phyloP scores from a whole-genome alignment of 1,140 invertebrate genomes.

The Cephus cinctus region DNA sequence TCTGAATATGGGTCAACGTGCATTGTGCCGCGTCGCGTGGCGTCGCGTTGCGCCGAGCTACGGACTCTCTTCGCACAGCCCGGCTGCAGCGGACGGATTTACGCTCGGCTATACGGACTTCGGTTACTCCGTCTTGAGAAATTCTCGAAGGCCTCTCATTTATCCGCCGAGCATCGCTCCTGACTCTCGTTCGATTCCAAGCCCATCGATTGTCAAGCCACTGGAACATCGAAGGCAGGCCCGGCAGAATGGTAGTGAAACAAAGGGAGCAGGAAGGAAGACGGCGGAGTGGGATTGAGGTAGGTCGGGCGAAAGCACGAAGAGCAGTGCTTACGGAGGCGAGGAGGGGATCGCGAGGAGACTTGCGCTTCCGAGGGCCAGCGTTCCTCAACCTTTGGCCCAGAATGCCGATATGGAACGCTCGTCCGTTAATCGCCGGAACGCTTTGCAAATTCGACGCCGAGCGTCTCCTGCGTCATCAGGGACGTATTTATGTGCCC shows the following conservation, averaged over 20 bases:
- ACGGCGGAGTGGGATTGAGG: slow-evolving; percentile 29
- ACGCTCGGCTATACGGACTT: no score
- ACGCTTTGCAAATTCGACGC: slow-evolving; percentile 23
- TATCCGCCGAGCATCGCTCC: no score
- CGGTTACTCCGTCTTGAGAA: no score
- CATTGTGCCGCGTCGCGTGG: slow-evolving; percentile 35
- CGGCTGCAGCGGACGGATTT: slow-evolving; percentile 27
- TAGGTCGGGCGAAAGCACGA: slow-evolving; percentile 42
- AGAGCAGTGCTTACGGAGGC: slow-evolving; percentile 19
- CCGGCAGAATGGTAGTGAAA: slow-evolving; percentile 15
- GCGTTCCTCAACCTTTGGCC: slow-evolving; percentile 56
- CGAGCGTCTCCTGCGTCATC: no score
- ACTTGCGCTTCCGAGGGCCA: slow-evolving; percentile 22
- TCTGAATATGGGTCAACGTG: slow-evolving; percentile 58
- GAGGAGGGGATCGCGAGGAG: slow-evolving; percentile 24
- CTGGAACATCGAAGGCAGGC: not conserved
- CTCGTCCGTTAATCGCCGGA: slow-evolving; percentile 32
- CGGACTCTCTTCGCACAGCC: slow-evolving; percentile 47
- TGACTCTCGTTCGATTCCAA: no score
- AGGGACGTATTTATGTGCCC: no score
- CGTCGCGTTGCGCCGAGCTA: slow-evolving; percentile 18
- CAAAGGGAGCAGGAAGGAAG: not conserved
- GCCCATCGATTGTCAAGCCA: no score
- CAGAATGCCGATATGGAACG: slow-evolving; percentile 47
- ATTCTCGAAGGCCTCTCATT: no score